phyloP scores from a whole-genome alignment of 2,888 invertebrate genomes.

The Clivina fossor region DNA sequence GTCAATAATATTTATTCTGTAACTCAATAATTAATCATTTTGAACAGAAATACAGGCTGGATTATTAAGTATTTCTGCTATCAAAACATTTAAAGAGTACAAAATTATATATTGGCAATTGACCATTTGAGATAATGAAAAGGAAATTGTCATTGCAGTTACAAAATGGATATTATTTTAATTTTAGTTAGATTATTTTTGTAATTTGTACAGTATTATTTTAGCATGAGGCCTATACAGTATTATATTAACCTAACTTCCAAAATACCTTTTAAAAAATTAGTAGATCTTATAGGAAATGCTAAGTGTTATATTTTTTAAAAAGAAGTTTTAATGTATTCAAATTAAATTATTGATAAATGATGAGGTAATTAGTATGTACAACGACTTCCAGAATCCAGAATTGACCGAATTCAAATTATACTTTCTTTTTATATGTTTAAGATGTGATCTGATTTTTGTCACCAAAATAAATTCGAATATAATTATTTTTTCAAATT shows the following conservation, averaged over 20 bases:
- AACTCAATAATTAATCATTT: neutral
- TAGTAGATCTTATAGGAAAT: slow-evolving; percentile 33
- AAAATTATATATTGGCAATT: neutral
- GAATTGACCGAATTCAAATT: too few species aligned
- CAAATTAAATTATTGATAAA: slow-evolving; percentile 28
- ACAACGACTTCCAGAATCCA: slow-evolving; percentile 34
- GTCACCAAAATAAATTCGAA: too few species aligned
- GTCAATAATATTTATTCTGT: neutral
- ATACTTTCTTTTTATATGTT: too few species aligned
- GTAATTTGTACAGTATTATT: slow-evolving; percentile 38
- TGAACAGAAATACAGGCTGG: neutral
- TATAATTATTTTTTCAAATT: too few species aligned
- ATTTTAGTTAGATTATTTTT: slow-evolving; percentile 11
- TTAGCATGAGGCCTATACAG: slow-evolving; percentile 44
- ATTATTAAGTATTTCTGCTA: neutral
- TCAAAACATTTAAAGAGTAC: neutral
- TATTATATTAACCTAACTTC: slow-evolving; percentile 42
- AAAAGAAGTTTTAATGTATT: slow-evolving; percentile 39
- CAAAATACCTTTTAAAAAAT: slow-evolving; percentile 12
- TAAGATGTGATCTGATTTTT: too few species aligned
- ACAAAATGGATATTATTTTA: too few species aligned
- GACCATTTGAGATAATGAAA: too few species aligned
- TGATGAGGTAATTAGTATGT: slow-evolving; percentile 38
- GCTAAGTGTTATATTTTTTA: slow-evolving; percentile 41
- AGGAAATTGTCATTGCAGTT: too few species aligned